Base-by-base conservation (phyloP, 2,797 vertebrate genomes). In the Pangasius djambal region DNA sequence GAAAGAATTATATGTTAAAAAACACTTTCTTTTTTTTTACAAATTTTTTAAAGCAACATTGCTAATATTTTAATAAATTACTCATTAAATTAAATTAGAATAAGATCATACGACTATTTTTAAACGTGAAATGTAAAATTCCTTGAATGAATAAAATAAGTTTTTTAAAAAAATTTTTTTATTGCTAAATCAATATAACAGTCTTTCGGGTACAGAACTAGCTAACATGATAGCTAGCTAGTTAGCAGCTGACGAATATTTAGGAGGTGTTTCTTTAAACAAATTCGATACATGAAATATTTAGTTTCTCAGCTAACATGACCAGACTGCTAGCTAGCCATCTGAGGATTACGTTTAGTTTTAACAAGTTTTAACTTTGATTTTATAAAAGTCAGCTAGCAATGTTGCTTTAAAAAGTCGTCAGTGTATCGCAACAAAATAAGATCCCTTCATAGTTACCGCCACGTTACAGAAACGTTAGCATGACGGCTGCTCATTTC, bases 321-420 rank as follows among this genome's bases (percentile, higher is more conserved):
- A 4, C 3, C 44, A 12, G 70, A 74, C 8, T 4, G 18, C 37
- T 20, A 55, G 50, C 50, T 31, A 20, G 22, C 10, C 12, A 59
- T 50, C 50, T 31, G n/a, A 37, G 77, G 18, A 55, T 20, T 4
- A 55, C 0, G 18, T 37, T 81, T 15, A 37, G 20, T 13, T 16
- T 70, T 18, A 57, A 18, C 16, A 34, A 34, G 34, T 12, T 25
- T 52, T 22, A 34, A 10, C 3, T 57, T 59, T 55, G n/a, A 34
- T 59, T 37, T 2, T 18, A 57, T 57, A 48, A 18, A 65, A 63
- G 40, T 44, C 5, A 63, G 13, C 37, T 48, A 28, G 55, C 59
- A 63, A n/a, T 84, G 82, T 84, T 50, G 28, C 28, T 52, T 84
- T 65, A 65, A 63, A 18, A 83, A 52, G 63, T 67, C 57, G 4